A percentile compares a stretch with the other conserved stretches of the same genome.
Evolutionary conservation across 2,888 invertebrate species (phyloP).

Genomic region (Temnothorax unifasciatus): DNA sequence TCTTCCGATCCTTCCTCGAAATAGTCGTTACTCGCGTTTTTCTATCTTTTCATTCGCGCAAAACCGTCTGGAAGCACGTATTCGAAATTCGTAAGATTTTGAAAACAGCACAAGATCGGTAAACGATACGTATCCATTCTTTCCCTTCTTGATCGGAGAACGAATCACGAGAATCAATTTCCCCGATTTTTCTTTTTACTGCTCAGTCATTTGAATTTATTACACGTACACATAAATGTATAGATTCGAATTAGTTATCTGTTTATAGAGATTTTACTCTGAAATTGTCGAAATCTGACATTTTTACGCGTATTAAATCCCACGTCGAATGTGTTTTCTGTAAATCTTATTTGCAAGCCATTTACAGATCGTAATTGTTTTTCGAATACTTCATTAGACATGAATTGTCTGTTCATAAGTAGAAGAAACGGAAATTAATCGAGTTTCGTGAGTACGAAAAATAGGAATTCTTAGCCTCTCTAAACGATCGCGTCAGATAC

Average conservation of each 20-base stretch:
- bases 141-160: neutral
- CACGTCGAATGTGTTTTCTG: neutral
- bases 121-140: constrained; percentile 60
- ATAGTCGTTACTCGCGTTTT: neutral
- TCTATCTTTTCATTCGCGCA: neutral
- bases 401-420: neutral
- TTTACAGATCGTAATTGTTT: neutral
- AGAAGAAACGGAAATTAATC: neutral
- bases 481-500: constrained; percentile 11
- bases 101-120: neutral
- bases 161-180: neutral
- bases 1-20: neutral
- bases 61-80: neutral
- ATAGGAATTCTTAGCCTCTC: neutral
- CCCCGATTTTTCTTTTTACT: neutral
- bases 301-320: neutral
- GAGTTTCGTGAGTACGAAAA: neutral
- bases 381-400: neutral
- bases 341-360: neutral
- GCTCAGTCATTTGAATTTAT: neutral
- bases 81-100: neutral
- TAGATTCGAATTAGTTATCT: neutral
- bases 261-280: neutral
- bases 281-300: neutral
- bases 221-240: neutral